Evolutionary conservation across 2,888 invertebrate species (phyloP).

Genomic region (Fragum fragum): DNA sequence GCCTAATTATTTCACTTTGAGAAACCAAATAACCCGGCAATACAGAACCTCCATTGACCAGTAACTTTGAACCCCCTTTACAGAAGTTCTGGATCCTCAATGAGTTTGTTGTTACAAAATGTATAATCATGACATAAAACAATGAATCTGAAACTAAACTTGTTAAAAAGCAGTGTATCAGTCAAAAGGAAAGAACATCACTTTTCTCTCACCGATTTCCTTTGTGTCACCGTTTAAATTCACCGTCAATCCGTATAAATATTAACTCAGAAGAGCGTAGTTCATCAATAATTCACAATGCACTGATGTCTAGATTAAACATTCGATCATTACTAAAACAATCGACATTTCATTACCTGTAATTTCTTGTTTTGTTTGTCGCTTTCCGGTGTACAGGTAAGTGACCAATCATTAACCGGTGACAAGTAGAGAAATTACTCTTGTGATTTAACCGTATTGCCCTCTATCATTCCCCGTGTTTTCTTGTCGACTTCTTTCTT

Average conservation of each 20-base stretch:
- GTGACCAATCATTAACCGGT: not conserved
- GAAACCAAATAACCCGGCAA: too few species aligned
- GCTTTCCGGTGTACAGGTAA: slow-evolving; percentile 29
- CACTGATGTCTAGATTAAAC: slow-evolving; percentile 12
- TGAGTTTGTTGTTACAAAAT: too few species aligned
- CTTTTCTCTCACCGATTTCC: not conserved
- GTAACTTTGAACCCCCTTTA: too few species aligned
- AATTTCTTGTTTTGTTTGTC: slow-evolving; percentile 32
- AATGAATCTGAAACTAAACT: too few species aligned
- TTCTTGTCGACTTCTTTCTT: too few species aligned
- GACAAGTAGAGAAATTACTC: not conserved
- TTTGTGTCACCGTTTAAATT: not conserved
- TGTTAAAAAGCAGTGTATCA: too few species aligned
- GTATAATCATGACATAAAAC: too few species aligned
- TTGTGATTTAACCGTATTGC: not conserved
- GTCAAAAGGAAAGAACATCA: too few species aligned
- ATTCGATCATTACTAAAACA: slow-evolving; percentile 27
- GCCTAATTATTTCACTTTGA: too few species aligned
- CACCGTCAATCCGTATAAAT: not conserved
- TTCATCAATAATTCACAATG: slow-evolving; percentile 22
- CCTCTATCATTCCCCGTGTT: too few species aligned
- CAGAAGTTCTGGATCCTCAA: too few species aligned
- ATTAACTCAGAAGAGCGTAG: not conserved
- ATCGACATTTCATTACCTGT: slow-evolving; percentile 24
- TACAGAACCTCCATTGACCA: too few species aligned